phyloP scores from a whole-genome alignment of 2,113 vertebrate species.

The Litocranius walleri region DNA sequence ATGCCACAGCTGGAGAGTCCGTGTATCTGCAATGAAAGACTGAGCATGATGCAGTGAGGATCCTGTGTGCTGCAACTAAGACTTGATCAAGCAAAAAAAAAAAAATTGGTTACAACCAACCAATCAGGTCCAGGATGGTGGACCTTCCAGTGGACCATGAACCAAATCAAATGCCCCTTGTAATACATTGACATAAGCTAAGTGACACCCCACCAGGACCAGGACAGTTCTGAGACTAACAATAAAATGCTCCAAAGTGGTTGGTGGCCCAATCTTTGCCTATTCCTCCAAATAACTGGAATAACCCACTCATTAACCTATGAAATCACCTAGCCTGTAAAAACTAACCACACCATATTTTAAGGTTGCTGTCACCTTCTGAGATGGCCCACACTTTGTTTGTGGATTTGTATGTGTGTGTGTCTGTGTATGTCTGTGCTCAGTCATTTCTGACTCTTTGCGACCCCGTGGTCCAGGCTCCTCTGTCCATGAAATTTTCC shows the following conservation, averaged over 20 bases:
- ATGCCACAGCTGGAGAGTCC: not conserved
- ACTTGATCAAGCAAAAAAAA: not conserved
- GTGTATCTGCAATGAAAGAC: not conserved
- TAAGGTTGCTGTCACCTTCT: not conserved
- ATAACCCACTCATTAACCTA: not conserved
- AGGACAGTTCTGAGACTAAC: not conserved
- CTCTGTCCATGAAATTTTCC: not conserved
- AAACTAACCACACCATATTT: not conserved
- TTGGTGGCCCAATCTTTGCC: not conserved
- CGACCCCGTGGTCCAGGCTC: accelerated
- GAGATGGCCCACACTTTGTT: not conserved
- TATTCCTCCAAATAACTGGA: not conserved
- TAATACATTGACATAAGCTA: not conserved
- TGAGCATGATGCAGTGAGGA: not conserved
- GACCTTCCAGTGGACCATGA: not conserved
- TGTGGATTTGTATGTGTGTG: not conserved
- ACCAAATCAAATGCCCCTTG: not conserved
- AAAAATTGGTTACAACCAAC: not conserved
- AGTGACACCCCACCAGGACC: not conserved
- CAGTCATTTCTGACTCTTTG: not conserved
- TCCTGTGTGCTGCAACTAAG: not conserved
- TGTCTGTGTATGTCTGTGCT: not conserved
- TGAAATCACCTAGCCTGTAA: not conserved
- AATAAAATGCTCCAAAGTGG: not conserved
- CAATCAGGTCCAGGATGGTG: not conserved